phyloP scores from a whole-genome alignment of 1,140 invertebrate genomes.

The Globodera rostochiensis region DNA sequence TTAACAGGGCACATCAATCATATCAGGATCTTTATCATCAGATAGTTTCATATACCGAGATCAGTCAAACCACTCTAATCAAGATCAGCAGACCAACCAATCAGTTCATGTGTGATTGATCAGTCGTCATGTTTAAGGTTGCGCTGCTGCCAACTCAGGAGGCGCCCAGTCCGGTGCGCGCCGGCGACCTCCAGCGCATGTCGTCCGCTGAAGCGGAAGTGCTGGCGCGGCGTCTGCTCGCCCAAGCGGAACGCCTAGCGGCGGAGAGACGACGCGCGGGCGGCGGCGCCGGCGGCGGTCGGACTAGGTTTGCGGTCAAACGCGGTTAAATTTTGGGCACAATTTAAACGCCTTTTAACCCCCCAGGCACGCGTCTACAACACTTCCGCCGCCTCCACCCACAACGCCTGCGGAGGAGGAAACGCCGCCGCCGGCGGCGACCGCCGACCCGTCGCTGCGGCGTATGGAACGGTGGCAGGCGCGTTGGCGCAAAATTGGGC shows the following conservation, averaged over 20 bases:
- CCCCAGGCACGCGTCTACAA: background rate
- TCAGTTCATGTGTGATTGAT: background rate
- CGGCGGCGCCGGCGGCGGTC: slow-evolving; percentile 4
- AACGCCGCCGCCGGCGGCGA: background rate
- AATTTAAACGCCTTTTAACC: slow-evolving; percentile 22
- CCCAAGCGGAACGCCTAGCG: slow-evolving; percentile 18
- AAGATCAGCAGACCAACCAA: too few species aligned
- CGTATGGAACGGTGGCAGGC: slow-evolving; percentile 29
- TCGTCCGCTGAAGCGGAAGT: slow-evolving; percentile 19
- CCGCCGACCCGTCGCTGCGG: slow-evolving; percentile 1
- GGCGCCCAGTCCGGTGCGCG: slow-evolving; percentile 18
- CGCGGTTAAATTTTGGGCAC: background rate
- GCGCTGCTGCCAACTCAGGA: background rate
- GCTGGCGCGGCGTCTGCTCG: slow-evolving; percentile 10
- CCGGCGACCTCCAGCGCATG: background rate
- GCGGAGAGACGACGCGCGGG: slow-evolving; percentile 5
- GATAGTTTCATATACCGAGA: too few species aligned
- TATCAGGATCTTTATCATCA: too few species aligned
- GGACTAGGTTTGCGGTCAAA: slow-evolving; percentile 20
- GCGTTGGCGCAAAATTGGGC: slow-evolving; percentile 43
- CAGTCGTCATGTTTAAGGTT: slow-evolving; percentile 7
- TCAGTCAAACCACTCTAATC: too few species aligned
- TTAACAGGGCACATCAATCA: too few species aligned
- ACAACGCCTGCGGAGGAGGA: background rate
- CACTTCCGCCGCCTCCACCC: slow-evolving; percentile 4